A percentile compares a stretch with the other conserved stretches of the same genome.
phyloP scores from a whole-genome alignment of 1,140 invertebrate genomes.

The Bombyx mandarina region DNA sequence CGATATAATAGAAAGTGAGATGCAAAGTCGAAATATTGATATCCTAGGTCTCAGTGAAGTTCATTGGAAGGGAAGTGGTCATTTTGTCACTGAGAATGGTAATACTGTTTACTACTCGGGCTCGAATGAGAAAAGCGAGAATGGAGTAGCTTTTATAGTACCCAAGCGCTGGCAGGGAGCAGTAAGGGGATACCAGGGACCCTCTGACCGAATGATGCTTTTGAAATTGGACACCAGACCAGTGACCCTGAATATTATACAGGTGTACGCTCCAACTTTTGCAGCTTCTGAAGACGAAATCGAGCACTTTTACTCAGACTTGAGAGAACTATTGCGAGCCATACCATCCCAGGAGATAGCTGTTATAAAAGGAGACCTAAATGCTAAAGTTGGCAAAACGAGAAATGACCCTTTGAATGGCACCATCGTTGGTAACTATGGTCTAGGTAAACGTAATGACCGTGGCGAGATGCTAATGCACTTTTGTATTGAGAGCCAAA shows the following conservation, averaged over 20 bases:
- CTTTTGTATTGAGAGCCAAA: slow-evolving; percentile 12
- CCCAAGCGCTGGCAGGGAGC: not conserved
- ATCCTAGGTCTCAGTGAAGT: slow-evolving; percentile 7
- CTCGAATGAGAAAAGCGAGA: not conserved
- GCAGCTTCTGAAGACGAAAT: not conserved
- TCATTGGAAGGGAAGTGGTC: slow-evolving; percentile 4
- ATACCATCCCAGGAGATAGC: not conserved
- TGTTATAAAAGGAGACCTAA: not conserved
- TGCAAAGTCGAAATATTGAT: slow-evolving; percentile 3
- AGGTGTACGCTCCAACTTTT: not conserved
- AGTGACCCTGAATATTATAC: not conserved
- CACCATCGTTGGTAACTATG: slow-evolving; percentile 7
- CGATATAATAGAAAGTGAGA: slow-evolving; percentile 4
- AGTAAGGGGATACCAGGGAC: not conserved
- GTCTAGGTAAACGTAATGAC: slow-evolving; percentile 15
- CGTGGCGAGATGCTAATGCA: slow-evolving; percentile 14
- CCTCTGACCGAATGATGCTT: not conserved
- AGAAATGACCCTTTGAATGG: not conserved
- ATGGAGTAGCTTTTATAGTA: not conserved
- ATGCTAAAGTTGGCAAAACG: not conserved
- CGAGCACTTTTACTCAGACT: not conserved
- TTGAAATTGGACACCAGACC: not conserved
- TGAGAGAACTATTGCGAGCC: not conserved
- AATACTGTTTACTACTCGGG: not conserved
- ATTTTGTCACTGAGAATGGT: slow-evolving; percentile 6